Evolutionary conservation across 2,888 invertebrate species (phyloP).

Genomic region (Geophilus truncorum): DNA sequence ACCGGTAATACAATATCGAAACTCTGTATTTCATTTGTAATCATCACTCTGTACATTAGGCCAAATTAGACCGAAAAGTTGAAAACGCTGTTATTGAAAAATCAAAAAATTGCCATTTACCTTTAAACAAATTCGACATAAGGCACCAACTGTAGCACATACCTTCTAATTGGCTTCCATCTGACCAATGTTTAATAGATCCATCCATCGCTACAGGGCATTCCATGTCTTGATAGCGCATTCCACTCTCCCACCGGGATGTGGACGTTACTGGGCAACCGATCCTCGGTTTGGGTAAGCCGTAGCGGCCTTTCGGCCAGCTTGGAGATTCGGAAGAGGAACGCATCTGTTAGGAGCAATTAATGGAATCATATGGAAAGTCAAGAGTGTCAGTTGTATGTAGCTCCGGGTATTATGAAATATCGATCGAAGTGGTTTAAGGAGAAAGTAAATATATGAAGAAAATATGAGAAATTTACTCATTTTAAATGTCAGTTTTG

Average conservation of each 20-base stretch:
- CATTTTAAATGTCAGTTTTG: too few relatives aligned
- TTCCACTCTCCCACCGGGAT: constrained; percentile 40
- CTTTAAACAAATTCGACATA: too few relatives aligned
- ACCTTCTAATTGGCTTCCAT: constrained; percentile 41
- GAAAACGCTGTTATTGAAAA: too few relatives aligned
- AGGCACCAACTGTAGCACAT: too few relatives aligned
- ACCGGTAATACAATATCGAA: too few relatives aligned
- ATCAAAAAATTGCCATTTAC: too few relatives aligned
- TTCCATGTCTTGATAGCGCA: constrained; percentile 40
- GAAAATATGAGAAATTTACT: too few relatives aligned
- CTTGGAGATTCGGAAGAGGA: constrained; percentile 1
- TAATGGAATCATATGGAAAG: neutral
- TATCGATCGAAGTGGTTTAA: neutral
- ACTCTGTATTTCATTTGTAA: too few relatives aligned
- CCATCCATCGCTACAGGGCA: constrained; percentile 41
- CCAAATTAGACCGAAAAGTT: too few relatives aligned
- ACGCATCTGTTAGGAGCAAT: neutral
- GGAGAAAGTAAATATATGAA: too few relatives aligned
- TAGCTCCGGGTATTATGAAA: neutral
- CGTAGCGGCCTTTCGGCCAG: constrained; percentile 42
- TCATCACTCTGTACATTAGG: too few relatives aligned
- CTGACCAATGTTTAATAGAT: constrained; percentile 41
- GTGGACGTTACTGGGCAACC: constrained; percentile 40
- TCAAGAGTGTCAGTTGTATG: neutral
- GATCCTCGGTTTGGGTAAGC: constrained; percentile 41